A percentile compares a stretch with the other conserved stretches of the same genome.
Conservation (phyloP, 2,888 invertebrate species). For the Plagodis dolabraria region DNA sequence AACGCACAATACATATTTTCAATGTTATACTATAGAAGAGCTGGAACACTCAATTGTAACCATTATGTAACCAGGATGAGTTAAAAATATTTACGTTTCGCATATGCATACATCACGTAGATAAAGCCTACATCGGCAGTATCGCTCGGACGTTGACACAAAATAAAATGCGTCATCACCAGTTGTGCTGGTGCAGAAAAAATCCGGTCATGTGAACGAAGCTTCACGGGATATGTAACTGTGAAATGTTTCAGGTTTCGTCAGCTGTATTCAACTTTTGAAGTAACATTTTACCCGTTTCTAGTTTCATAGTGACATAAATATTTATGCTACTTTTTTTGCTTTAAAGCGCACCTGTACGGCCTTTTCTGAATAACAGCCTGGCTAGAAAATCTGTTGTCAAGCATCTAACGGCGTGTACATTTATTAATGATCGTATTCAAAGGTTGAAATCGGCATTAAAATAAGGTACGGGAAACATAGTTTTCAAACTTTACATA, state of each 20-base stretch:
- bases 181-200: slow-evolving; percentile 42
- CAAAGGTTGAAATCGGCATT: too few relatives aligned
- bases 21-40: not conserved
- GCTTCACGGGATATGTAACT: slow-evolving; percentile 39
- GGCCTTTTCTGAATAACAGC: too few relatives aligned
- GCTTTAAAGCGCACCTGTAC: too few relatives aligned
- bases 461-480: too few relatives aligned
- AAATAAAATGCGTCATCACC: slow-evolving; percentile 58
- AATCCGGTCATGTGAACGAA: slow-evolving; percentile 42
- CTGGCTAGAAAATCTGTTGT: too few relatives aligned
- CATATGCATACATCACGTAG: slow-evolving; percentile 52
- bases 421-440: too few relatives aligned
- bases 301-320: not conserved
- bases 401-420: too few relatives aligned
- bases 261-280: slow-evolving; percentile 37
- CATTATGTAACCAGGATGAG: slow-evolving; percentile 49
- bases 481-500: too few relatives aligned
- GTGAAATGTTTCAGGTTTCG: slow-evolving; percentile 30
- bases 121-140: slow-evolving; percentile 42
- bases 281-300: slow-evolving; percentile 23
- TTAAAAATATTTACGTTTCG: slow-evolving; percentile 59
- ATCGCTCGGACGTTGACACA: slow-evolving; percentile 43
- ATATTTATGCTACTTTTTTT: too few relatives aligned
- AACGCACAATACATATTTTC: too few relatives aligned
- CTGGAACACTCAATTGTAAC: slow-evolving; percentile 28